These are phyloP conservation scores for Drosophila albomicans DNA, from an alignment of 1,140 invertebrate species.

Conservation along the genomic window DNA sequence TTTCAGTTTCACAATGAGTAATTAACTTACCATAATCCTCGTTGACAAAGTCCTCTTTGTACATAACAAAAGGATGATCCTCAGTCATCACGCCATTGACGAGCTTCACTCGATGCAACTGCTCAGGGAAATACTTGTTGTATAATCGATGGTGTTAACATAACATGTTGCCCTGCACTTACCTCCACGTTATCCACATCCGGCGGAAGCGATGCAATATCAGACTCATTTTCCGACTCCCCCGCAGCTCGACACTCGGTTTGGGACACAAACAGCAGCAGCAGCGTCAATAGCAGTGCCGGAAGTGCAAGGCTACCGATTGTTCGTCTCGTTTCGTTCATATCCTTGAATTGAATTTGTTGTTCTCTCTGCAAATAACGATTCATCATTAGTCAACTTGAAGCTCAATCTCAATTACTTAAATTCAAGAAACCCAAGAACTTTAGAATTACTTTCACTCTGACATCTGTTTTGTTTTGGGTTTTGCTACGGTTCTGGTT, in stretches of 20 bases:
- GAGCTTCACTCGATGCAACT: constrained; percentile 71
- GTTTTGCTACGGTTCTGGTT: constrained; percentile 30
- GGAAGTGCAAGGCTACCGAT: constrained; percentile 42
- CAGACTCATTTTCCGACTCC: constrained; percentile 56
- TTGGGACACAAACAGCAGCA: constrained; percentile 43
- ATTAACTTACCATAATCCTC: constrained; percentile 73
- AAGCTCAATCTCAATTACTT: constrained; percentile 65
- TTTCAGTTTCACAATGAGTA: not conserved
- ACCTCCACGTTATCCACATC: constrained; percentile 79
- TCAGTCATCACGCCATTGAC: constrained; percentile 66
- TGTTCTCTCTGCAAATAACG: constrained; percentile 23
- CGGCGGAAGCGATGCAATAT: constrained; percentile 52
- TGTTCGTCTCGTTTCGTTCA: constrained; percentile 55
- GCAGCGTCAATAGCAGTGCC: constrained; percentile 38
- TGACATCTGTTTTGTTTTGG: constrained; percentile 49
- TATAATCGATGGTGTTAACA: not conserved
- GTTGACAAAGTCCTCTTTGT: constrained; percentile 79
- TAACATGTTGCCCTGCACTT: constrained; percentile 17
- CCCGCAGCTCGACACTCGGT: constrained; percentile 30
- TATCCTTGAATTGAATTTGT: constrained; percentile 51
- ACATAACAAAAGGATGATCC: constrained; percentile 79
- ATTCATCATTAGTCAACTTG: constrained; percentile 55
- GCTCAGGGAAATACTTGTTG: not conserved
- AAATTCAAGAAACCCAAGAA: constrained; percentile 30
- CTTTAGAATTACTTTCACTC: constrained; percentile 70